Evolutionary conservation across 1,140 invertebrate genomes (phyloP).

Genomic region (Philaenus spumarius): DNA sequence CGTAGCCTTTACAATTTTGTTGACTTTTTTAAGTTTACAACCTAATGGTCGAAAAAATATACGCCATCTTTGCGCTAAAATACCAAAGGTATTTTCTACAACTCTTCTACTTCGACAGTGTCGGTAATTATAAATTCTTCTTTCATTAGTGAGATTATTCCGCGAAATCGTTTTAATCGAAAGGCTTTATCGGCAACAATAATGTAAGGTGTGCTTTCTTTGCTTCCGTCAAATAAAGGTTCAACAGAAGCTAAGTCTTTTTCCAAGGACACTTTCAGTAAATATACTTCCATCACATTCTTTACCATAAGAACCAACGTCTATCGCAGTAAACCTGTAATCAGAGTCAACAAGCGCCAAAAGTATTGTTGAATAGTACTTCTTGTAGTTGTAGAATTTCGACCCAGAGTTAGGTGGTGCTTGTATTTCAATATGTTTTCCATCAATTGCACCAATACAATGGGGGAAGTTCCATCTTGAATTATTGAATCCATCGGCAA

Average conservation of each 20-base stretch:
- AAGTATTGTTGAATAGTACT: slow-evolving; percentile 38
- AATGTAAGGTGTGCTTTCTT: slow-evolving; percentile 30
- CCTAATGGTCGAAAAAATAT: too few species aligned
- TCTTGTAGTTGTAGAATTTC: too few species aligned
- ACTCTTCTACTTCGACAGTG: slow-evolving; percentile 24
- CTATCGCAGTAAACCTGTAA: slow-evolving; percentile 38
- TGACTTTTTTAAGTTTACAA: too few species aligned
- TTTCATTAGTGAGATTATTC: slow-evolving; percentile 13
- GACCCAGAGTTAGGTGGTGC: slow-evolving; percentile 37
- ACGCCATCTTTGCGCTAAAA: too few species aligned
- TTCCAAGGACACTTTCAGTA: slow-evolving; percentile 24
- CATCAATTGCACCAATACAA: slow-evolving; percentile 35
- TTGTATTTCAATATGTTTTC: slow-evolving; percentile 40
- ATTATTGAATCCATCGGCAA: neutral
- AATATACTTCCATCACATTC: slow-evolving; percentile 31
- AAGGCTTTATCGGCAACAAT: slow-evolving; percentile 41
- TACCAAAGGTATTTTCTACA: too few species aligned
- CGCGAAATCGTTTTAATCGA: slow-evolving; percentile 29
- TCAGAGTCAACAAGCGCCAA: slow-evolving; percentile 40
- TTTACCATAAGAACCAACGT: slow-evolving; percentile 37
- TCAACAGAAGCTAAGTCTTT: slow-evolving; percentile 21
- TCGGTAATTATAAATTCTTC: too few species aligned
- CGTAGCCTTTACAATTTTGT: too few species aligned
- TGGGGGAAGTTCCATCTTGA: slow-evolving; percentile 32
- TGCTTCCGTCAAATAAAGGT: slow-evolving; percentile 26